Percentiles rank a stretch among this genome's conserved stretches.
phyloP scores from a whole-genome alignment of 2,888 invertebrate genomes.

The Polydrusus pterygomalis region DNA sequence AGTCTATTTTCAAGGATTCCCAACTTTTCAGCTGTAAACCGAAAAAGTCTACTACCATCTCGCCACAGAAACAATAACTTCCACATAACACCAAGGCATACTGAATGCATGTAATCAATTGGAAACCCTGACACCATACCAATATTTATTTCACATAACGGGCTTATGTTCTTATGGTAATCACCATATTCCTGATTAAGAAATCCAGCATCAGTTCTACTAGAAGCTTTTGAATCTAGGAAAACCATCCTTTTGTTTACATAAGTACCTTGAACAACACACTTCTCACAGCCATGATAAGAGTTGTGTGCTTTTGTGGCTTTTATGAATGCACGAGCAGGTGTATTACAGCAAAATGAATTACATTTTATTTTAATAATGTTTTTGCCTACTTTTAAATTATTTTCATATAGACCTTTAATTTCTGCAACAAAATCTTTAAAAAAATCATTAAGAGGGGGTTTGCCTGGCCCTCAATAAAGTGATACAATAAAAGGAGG shows the following conservation, averaged over 20 bases:
- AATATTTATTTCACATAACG: constrained; percentile 51
- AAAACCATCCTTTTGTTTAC: constrained; percentile 56
- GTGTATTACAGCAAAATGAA: constrained; percentile 25
- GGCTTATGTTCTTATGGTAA: constrained; percentile 56
- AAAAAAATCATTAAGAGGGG: constrained; percentile 1
- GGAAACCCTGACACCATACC: constrained; percentile 54
- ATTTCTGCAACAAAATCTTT: neutral
- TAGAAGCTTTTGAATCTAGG: constrained; percentile 55
- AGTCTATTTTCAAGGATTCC: constrained; percentile 35
- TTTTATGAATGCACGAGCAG: constrained; percentile 44
- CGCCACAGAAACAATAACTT: constrained; percentile 51
- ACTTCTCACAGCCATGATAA: constrained; percentile 58
- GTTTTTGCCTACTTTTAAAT: neutral
- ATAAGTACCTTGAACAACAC: constrained; percentile 54
- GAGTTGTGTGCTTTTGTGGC: constrained; percentile 54
- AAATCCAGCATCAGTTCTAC: constrained; percentile 54
- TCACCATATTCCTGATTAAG: constrained; percentile 45
- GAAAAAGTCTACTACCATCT: constrained; percentile 16
- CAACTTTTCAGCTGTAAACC: constrained; percentile 20
- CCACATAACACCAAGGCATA: constrained; percentile 56
- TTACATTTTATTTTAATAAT: constrained; percentile 10
- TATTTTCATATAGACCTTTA: neutral
- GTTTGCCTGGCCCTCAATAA: neutral
- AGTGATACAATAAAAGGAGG: neutral
- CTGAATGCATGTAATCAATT: constrained; percentile 60